A percentile compares a stretch with the other conserved stretches of the same genome.
These are phyloP conservation scores for Leptodactylus fallax DNA, from an alignment of 2,797 vertebrate genomes.

Conservation along the genomic window DNA sequence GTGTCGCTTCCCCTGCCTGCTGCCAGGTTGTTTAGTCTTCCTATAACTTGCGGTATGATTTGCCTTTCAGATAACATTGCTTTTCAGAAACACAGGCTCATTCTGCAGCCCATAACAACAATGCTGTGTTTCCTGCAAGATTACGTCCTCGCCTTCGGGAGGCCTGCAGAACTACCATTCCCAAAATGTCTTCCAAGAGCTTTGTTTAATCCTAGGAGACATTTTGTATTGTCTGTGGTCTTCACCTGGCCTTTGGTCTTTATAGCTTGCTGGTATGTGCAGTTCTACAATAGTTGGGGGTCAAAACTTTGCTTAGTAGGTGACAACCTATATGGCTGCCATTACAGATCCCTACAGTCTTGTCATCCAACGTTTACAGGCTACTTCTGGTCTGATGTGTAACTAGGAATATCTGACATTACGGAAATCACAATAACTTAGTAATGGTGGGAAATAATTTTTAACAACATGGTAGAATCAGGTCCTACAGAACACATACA, in stretches of 20 bases:
- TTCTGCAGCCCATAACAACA: conserved; percentile 64
- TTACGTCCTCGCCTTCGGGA: neutral
- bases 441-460: no score
- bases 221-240: neutral
- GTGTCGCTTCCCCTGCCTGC: conserved; percentile 72
- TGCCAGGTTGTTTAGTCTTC: conserved; percentile 78
- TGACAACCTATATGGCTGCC: no score
- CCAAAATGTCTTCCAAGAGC: no score
- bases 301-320: no score
- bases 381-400: no score
- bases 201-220: no score
- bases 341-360: no score
- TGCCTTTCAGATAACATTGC: conserved; percentile 69
- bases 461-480: no score
- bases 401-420: neutral
- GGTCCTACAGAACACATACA: no score
- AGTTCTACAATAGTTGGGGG: neutral
- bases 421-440: no score
- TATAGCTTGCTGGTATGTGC: neutral
- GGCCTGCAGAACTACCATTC: neutral
- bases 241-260: no score
- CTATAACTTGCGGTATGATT: conserved; percentile 74
- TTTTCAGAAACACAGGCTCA: conserved; percentile 70
- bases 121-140: conserved; percentile 66
- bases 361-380: no score